Percentiles rank a stretch among this genome's conserved stretches.
phyloP scores from a whole-genome alignment of 2,797 vertebrate species.

The Merluccius polli region DNA sequence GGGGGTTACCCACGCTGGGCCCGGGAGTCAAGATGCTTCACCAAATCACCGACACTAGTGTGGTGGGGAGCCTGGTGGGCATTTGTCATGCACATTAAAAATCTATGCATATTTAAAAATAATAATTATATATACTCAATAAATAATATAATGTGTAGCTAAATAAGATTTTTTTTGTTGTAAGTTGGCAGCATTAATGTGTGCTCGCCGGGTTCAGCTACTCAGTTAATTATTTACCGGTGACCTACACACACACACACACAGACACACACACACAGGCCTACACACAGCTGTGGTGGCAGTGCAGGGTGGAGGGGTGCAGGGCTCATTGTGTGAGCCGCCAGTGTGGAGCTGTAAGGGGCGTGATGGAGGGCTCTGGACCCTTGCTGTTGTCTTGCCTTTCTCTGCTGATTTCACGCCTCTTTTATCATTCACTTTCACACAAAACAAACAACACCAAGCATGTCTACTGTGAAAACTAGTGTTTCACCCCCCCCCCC shows the following conservation, averaged over 20 bases:
- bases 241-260: constrained; percentile 85
- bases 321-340: constrained; percentile 74
- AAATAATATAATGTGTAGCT: not conserved
- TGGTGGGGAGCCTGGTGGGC: no score
- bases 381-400: constrained; percentile 96
- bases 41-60: constrained; percentile 15
- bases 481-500: not conserved
- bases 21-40: constrained; percentile 48
- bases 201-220: not conserved
- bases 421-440: constrained; percentile 99
- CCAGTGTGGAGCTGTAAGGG: constrained; percentile 72
- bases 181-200: not conserved
- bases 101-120: not conserved
- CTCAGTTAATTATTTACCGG: constrained; percentile 98
- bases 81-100: not conserved
- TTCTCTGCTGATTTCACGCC: constrained; percentile 99
- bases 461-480: constrained; percentile 72
- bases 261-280: not conserved
- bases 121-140: not conserved
- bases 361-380: constrained; percentile 80
- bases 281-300: constrained; percentile 63
- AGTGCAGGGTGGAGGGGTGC: constrained; percentile 76
- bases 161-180: not conserved
- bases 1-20: constrained; percentile 53
- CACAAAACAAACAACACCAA: constrained; percentile 99